Evolutionary conservation across 2,797 vertebrate genomes (phyloP), one percentile per base, ranked within the genome.

Genomic region (Hybognathus amarus): DNA sequence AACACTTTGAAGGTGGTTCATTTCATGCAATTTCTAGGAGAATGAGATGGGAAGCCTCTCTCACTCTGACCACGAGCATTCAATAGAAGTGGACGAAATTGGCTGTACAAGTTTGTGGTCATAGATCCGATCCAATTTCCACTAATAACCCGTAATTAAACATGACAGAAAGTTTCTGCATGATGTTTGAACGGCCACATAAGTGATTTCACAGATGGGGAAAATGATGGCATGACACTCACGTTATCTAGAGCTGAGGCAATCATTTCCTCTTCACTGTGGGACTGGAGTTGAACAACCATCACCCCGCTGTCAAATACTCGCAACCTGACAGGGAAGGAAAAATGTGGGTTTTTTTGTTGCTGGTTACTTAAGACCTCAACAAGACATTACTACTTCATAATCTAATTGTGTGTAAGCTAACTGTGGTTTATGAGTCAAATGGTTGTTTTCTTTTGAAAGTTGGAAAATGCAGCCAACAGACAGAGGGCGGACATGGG

Each of bases 301-400:
- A 99, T 99, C 87, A 99, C 98, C 0, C 98, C 98, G 12, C 98
- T 99, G 93, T 99, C 98, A 92, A 99, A 99, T 87, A 98, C 94
- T 42, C 97, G 96, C 89, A 99, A 93, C 90, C 98, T 99, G 78
- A 85, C 24, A 68, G 22, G 27, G 20, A 80, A 67, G 73, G 56
- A 79, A 6, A 71, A 79, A 71, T 33, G 12, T 38, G 24, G n/a
- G n/a, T n/a, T 82, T 40, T 68, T 80, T 30, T 22, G 24, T 47
- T 74, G 56, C 30, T 52, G 33, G 33, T 9, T 66, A 33, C 36
- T 40, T 27, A 64, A 85, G 38, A 75, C 22, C 42, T 12, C 38
- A 45, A 47, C 18, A 61, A 36, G 54, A 64, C 22, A 47, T 20
- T 47, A 30, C 8, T 45, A 38, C 81, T 36, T 70, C 17, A 33